Evolutionary conservation across 30 jellyfish, hydroid and myxozoan genomes (phyloP).

Genomic region (Rhopilema esculentum): DNA sequence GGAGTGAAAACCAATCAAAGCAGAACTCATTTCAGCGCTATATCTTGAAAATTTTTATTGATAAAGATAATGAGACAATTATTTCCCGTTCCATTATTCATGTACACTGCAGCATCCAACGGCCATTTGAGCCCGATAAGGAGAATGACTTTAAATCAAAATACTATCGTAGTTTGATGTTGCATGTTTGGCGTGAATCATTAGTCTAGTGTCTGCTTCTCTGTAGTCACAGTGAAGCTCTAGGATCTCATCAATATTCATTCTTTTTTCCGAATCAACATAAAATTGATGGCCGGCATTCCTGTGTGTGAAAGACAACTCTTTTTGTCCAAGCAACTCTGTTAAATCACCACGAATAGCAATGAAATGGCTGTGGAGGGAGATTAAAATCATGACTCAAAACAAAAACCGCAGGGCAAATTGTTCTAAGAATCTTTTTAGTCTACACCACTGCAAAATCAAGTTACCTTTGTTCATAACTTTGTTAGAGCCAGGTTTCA

Average conservation of each 20-base stretch:
- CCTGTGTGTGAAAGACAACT: slow-evolving; percentile 17
- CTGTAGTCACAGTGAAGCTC: slow-evolving; percentile 12
- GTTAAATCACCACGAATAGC: slow-evolving; percentile 24
- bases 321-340: slow-evolving; percentile 34
- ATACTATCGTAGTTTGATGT: slow-evolving; percentile 15
- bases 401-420: too few relatives aligned
- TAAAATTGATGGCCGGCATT: slow-evolving; percentile 22
- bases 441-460: neutral
- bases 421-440: neutral
- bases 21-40: too few relatives aligned
- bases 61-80: too few relatives aligned
- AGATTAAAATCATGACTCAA: neutral
- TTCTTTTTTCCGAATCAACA: slow-evolving; percentile 12
- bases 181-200: slow-evolving; percentile 32
- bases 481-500: neutral
- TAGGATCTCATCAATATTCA: slow-evolving; percentile 26
- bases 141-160: slow-evolving; percentile 7
- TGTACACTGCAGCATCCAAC: slow-evolving; percentile 36
- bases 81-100: too few relatives aligned
- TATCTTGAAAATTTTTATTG: too few relatives aligned
- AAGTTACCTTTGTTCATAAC: neutral
- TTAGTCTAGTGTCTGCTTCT: slow-evolving; percentile 19
- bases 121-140: slow-evolving; percentile 17
- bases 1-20: too few relatives aligned
- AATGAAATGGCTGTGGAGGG: slow-evolving; percentile 20